Conservation (phyloP, 1,140 invertebrate genomes). For the Pogonognathellus flavescens region DNA sequence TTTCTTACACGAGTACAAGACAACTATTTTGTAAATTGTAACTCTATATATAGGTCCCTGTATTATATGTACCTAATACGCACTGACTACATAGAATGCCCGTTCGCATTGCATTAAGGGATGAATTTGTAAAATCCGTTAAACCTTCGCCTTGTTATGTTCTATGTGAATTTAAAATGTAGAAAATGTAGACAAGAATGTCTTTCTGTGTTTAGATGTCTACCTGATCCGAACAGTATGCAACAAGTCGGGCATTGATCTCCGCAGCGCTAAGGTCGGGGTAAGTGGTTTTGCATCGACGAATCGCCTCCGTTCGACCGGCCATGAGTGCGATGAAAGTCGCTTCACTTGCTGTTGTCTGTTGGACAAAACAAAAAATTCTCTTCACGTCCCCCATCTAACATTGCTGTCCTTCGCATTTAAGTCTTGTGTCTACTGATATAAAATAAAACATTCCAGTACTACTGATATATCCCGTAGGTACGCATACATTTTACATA, state of each 20-base stretch:
- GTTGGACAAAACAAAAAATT: slow-evolving; percentile 48
- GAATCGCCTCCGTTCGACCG: slow-evolving; percentile 87
- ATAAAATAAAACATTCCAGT: not conserved
- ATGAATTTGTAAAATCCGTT: slow-evolving; percentile 11
- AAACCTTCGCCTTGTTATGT: not conserved
- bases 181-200: slow-evolving; percentile 10
- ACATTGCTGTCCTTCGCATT: not conserved
- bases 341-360: slow-evolving; percentile 91
- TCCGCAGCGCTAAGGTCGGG: slow-evolving; percentile 86
- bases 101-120: slow-evolving; percentile 12
- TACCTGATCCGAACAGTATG: slow-evolving; percentile 93
- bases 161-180: slow-evolving; percentile 22
- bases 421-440: not conserved
- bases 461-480: not conserved
- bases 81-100: not conserved
- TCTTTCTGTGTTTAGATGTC: slow-evolving; percentile 47
- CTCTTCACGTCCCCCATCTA: not conserved
- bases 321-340: slow-evolving; percentile 91
- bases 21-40: not conserved
- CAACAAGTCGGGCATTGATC: slow-evolving; percentile 91
- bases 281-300: slow-evolving; percentile 76
- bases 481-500: not conserved
- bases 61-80: not conserved
- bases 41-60: slow-evolving; percentile 5
- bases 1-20: no score